Percentiles rank a stretch among this genome's conserved stretches.
Conservation (phyloP, 2,888 invertebrate genomes). For the Drosophila leonis region DNA sequence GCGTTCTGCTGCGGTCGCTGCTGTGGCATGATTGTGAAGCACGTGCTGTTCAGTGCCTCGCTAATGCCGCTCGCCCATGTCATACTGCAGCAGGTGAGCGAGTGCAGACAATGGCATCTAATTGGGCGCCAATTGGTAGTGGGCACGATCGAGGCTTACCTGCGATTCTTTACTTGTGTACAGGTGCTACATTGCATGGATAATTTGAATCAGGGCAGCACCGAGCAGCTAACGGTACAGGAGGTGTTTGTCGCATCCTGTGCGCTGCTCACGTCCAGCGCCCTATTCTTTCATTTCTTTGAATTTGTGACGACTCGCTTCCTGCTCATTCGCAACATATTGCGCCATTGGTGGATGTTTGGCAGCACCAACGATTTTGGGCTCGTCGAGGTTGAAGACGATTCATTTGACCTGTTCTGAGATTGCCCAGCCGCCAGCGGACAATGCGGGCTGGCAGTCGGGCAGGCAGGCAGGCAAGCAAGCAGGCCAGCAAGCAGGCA, state of each 20-base stretch:
- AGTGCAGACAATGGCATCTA: slow-evolving; percentile 8
- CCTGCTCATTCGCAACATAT: slow-evolving; percentile 77
- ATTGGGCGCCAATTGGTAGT: slow-evolving; percentile 14
- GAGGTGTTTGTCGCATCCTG: slow-evolving; percentile 75
- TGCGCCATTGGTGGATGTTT: slow-evolving; percentile 85
- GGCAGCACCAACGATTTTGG: slow-evolving; percentile 81
- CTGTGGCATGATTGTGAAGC: slow-evolving; percentile 79
- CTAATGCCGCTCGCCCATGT: slow-evolving; percentile 82
- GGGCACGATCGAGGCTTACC: slow-evolving; percentile 38
- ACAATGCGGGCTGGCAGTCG: neutral
- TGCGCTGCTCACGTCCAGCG: slow-evolving; percentile 81
- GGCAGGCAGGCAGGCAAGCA: neutral
- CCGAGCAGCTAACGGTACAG: slow-evolving; percentile 70
- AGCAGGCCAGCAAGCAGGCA: neutral
- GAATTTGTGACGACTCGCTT: slow-evolving; percentile 82
- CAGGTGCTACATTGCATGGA: slow-evolving; percentile 83
- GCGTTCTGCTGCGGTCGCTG: slow-evolving; percentile 82
- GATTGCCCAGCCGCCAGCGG: neutral
- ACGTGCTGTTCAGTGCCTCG: slow-evolving; percentile 77
- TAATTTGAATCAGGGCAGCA: slow-evolving; percentile 74
- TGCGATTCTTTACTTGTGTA: slow-evolving; percentile 54
- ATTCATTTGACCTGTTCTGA: slow-evolving; percentile 77
- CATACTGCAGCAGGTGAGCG: slow-evolving; percentile 78
- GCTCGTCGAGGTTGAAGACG: slow-evolving; percentile 75
- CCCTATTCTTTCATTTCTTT: slow-evolving; percentile 83